Evolutionary conservation across 2,888 invertebrate genomes (phyloP).

Genomic region (Agrotis exclamationis): DNA sequence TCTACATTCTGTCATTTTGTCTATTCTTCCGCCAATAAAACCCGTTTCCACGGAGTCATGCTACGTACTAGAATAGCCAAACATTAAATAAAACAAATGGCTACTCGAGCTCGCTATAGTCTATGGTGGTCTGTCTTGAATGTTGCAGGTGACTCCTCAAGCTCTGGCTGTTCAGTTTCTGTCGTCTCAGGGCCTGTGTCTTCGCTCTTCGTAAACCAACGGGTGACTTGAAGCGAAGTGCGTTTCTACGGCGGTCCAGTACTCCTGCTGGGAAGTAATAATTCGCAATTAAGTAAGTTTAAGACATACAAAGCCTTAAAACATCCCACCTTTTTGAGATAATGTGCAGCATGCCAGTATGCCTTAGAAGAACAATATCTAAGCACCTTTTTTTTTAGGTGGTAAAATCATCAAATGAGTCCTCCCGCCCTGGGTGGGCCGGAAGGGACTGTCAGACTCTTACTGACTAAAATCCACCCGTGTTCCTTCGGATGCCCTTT

Average conservation of each 20-base stretch:
- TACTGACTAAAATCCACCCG: too few species aligned
- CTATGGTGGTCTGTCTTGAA: conserved; percentile 62
- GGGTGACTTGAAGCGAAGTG: conserved; percentile 68
- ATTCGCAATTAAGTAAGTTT: too few species aligned
- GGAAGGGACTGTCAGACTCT: too few species aligned
- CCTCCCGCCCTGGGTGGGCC: too few species aligned
- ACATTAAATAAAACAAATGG: not conserved
- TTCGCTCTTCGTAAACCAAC: conserved; percentile 74
- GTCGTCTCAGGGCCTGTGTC: conserved; percentile 76
- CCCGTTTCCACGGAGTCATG: too few species aligned
- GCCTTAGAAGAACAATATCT: not conserved
- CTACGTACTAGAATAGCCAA: too few species aligned
- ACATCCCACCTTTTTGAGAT: not conserved
- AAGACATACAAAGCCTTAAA: too few species aligned
- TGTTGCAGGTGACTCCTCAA: conserved; percentile 78
- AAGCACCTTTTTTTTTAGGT: too few species aligned
- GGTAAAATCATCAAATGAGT: too few species aligned
- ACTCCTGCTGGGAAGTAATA: conserved; percentile 49
- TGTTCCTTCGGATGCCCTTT: too few species aligned
- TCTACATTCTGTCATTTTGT: too few species aligned
- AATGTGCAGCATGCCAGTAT: not conserved
- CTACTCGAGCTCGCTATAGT: conserved; percentile 32
- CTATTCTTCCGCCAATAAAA: too few species aligned
- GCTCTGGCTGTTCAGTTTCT: conserved; percentile 81
- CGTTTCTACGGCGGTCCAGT: conserved; percentile 71